Base-by-base conservation (phyloP, 2,797 vertebrate species). In the Melanotaenia parkinsoni region DNA sequence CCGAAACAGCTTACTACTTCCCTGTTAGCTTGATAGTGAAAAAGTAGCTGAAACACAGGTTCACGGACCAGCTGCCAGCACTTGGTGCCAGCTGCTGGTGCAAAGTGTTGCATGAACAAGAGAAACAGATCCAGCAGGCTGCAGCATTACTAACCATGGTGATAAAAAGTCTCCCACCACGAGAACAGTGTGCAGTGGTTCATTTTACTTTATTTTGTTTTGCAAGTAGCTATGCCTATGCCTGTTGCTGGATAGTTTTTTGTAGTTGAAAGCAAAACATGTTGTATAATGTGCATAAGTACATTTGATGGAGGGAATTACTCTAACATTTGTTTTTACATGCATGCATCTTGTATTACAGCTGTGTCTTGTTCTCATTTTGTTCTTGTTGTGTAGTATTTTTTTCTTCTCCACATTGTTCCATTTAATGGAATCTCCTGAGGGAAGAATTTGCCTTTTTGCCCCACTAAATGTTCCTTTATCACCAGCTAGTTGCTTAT, bases 61-160 rank as follows among this genome's bases (percentile, higher is more conserved):
- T 65, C 66, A 81, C 77, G 79, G 76, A 67, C 76, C 80, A 82
- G 67, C 70, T 82, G 79, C 66, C 28, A 7, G 54, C 2, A 32
- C 69, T 76, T 35, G 0, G 13, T 54, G 70, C 72, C 82, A 84
- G 79, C 76, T 85, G 82, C 70, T 63, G 58, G 79, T 76, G 69
- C 67, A 72, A 82, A 81, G 76, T 77, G 75, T 56, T 65, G 75
- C 58, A 58, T 77, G 74, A 84, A 74, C 81, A 81, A 77, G 78
- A 83, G 65, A 77, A 63, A 58, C 28, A 11, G 68, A 66, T 70
- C 64, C 70, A 78, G 63, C 76, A 65, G 76, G 69, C 76, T 71
- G 68, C 50, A 33, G 51, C 79, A 54, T 70, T 63, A 9, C 63
- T 72, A 76, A 80, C 64, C 54, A 14, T 8, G 14, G 68, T 33